These are phyloP conservation scores for Lypha dubia DNA, from an alignment of 2,888 invertebrate species.

Conservation along the genomic window DNA sequence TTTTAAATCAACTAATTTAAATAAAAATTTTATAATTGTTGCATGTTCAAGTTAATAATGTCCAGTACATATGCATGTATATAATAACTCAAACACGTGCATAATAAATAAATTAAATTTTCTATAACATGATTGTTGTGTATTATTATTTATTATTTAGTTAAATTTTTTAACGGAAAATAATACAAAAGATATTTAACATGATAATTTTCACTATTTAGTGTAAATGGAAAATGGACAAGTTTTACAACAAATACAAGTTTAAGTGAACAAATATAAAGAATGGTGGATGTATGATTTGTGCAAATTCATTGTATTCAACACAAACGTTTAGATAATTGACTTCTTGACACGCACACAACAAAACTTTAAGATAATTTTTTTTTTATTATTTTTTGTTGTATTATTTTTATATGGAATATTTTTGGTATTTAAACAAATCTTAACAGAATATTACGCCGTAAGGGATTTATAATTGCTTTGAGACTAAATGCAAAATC, in stretches of 20 bases:
- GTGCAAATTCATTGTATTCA: too few relatives aligned
- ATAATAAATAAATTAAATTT: conserved; percentile 60
- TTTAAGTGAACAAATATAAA: too few relatives aligned
- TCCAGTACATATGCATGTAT: conserved; percentile 60
- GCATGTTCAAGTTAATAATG: conserved; percentile 55
- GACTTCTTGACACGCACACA: neutral
- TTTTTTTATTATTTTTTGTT: neutral
- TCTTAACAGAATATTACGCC: conserved; percentile 51
- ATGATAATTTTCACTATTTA: too few relatives aligned
- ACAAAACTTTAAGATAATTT: neutral
- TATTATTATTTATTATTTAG: neutral
- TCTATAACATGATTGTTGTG: conserved; percentile 50
- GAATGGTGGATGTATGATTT: too few relatives aligned
- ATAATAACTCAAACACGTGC: conserved; percentile 68
- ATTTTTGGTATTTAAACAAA: conserved; percentile 26
- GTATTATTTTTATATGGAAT: conserved; percentile 28
- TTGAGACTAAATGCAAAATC: conserved; percentile 53
- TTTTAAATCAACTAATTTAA: neutral
- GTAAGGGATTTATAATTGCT: conserved; percentile 50
- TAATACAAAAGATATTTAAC: too few relatives aligned
- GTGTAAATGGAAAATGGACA: too few relatives aligned
- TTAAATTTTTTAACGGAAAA: neutral
- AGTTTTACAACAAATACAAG: too few relatives aligned
- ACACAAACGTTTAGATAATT: too few relatives aligned
- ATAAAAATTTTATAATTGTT: conserved; percentile 22